Conservation (phyloP, 2,113 vertebrate species). For the Crotalus viridis region DNA sequence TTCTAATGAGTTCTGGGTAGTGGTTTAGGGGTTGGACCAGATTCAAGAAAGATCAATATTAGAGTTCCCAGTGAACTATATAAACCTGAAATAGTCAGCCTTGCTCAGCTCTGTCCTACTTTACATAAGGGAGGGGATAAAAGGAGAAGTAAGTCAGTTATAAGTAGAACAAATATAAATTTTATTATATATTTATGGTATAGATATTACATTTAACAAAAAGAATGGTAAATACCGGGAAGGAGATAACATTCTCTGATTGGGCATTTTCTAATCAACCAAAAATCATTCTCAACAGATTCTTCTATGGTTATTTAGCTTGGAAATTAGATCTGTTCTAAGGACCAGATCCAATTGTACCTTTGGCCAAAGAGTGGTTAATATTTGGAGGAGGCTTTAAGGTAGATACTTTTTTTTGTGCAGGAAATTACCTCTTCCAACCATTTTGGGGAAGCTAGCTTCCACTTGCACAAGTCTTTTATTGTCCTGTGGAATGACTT, state of each 20-base stretch:
- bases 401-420: neutral
- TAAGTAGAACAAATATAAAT: neutral
- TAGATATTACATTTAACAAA: neutral
- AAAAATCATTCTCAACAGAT: neutral
- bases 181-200: neutral
- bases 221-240: neutral
- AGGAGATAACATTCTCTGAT: neutral
- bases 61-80: neutral
- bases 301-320: neutral
- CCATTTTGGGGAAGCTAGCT: neutral
- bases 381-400: neutral
- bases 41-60: neutral
- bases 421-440: neutral
- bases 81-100: neutral
- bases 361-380: neutral
- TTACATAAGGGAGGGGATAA: neutral
- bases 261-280: neutral
- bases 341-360: neutral
- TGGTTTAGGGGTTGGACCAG: neutral
- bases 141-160: neutral
- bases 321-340: neutral
- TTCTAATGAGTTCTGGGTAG: neutral
- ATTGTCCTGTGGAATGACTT: neutral
- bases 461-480: neutral
- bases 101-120: neutral